Conservation (phyloP, 2,113 vertebrate species). For the Oryzias curvinotus region DNA sequence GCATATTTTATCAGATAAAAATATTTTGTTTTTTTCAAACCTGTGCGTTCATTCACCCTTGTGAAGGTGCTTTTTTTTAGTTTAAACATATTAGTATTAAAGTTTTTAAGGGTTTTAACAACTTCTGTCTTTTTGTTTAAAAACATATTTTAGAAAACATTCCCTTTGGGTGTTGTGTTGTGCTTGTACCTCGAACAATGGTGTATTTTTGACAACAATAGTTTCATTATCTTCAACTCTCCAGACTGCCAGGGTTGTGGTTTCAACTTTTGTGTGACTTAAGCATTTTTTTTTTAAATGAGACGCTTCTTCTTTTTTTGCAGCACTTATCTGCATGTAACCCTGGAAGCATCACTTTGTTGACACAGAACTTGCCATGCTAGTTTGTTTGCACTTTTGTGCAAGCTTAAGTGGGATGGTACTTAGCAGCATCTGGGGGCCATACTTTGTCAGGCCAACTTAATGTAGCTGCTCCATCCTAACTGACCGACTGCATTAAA, state of each 20-base stretch:
- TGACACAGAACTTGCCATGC: conserved; percentile 27
- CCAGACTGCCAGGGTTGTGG: conserved; percentile 1
- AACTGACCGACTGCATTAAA: conserved; percentile 63
- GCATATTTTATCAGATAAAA: too few species aligned
- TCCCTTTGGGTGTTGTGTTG: neutral
- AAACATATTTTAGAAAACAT: neutral
- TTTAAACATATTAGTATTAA: neutral
- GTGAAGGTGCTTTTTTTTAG: conserved; percentile 3
- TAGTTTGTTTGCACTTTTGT: conserved; percentile 53
- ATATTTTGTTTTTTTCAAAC: too few species aligned
- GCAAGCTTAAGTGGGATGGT: conserved; percentile 41
- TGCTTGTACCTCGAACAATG: neutral
- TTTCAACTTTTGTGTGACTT: conserved; percentile 12
- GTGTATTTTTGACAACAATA: neutral
- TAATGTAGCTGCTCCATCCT: conserved; percentile 56
- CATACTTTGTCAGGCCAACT: conserved; percentile 57
- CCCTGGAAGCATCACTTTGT: conserved; percentile 29
- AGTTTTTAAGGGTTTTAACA: neutral
- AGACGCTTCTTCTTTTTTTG: neutral
- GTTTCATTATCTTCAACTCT: conserved; percentile 8
- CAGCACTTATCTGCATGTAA: conserved; percentile 19
- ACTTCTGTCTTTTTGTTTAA: neutral
- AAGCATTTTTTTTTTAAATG: neutral
- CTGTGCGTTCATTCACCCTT: neutral
- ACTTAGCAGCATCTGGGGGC: conserved; percentile 52